Evolutionary conservation across 2,797 vertebrate genomes (phyloP), one percentile per base, ranked within the genome.

Genomic region (Crocidura indochinensis): DNA sequence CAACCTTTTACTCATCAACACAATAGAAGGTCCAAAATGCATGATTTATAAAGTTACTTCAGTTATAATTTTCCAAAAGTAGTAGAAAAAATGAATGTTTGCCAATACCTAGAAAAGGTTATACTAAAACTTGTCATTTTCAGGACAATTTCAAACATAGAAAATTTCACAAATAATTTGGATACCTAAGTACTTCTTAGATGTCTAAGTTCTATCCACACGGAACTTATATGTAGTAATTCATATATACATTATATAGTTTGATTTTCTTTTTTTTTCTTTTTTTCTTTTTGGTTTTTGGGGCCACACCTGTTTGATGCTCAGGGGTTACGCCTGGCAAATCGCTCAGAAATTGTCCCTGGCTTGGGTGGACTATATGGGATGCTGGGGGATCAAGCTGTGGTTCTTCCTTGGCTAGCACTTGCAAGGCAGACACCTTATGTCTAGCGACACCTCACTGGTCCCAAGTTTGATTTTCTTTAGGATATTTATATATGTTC

Each of bases 1-100:
- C 8, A n/a, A 53, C 27, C 67, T 26, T 68, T 88, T 64, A 72
- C 77, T 88, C 60, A 22, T 26, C 27, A 65, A 73, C 24, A 88
- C 65, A 76, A 83, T 10, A 80, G 10, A 0, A 24, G 19, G 20
- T 83, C 64, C 71, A 46, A 65, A 62, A 5, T 8, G 51, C 2
- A 12, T 11, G 1, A 56, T 46, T 26, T 73, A 44, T 77, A 60
- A 69, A 22, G 53, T 12, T 44, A 19, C 8, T 24, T 47, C n/a
- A 84, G 27, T 64, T 60, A 31, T 6, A 74, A 47, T 26, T 62
- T 38, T 84, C 4, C 47, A 79, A 88, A 84, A 79, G 17, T 2
- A 10, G n/a, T 1, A 22, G 44, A 10, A 15, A 84, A 87, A 83
- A 5, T 20, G 83, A 80, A 73, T 83, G 10, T 0, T 71, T 74